Evolutionary conservation across 2,888 invertebrate genomes (phyloP).

Genomic region (Rhyacophila evoluta): DNA sequence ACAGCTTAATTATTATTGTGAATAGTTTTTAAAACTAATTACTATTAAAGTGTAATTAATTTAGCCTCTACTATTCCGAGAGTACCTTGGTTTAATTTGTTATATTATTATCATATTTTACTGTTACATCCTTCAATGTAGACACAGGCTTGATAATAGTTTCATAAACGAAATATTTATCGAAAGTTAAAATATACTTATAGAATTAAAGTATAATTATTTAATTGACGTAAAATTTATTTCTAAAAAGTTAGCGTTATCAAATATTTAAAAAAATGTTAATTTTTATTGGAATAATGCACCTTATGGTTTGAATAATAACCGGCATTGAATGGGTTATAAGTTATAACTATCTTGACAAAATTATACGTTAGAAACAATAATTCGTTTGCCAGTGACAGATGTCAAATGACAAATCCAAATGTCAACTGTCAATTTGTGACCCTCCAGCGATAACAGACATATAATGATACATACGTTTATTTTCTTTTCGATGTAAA

Average conservation of each 20-base stretch:
- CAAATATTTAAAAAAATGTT: too few species aligned
- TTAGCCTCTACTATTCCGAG: too few species aligned
- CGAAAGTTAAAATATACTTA: background rate
- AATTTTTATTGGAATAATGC: background rate
- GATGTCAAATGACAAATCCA: slow-evolving; percentile 50
- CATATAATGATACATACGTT: background rate
- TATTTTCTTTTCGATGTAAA: background rate
- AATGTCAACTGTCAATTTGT: slow-evolving; percentile 52
- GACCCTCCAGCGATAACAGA: slow-evolving; percentile 29
- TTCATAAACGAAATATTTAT: too few species aligned
- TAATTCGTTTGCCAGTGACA: slow-evolving; percentile 33
- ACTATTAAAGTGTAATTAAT: too few species aligned
- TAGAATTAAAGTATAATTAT: too few species aligned
- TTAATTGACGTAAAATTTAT: too few species aligned
- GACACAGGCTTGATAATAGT: background rate
- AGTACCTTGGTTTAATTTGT: too few species aligned
- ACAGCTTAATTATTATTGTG: too few species aligned
- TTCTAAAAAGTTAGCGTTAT: too few species aligned
- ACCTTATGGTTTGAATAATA: background rate
- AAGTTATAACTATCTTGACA: background rate
- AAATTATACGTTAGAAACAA: slow-evolving; percentile 21
- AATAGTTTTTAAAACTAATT: too few species aligned
- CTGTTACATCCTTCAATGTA: too few species aligned
- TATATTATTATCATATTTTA: too few species aligned
- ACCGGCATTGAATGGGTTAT: background rate